phyloP scores from a whole-genome alignment of 2,888 invertebrate species.

The Achlya flavicornis region DNA sequence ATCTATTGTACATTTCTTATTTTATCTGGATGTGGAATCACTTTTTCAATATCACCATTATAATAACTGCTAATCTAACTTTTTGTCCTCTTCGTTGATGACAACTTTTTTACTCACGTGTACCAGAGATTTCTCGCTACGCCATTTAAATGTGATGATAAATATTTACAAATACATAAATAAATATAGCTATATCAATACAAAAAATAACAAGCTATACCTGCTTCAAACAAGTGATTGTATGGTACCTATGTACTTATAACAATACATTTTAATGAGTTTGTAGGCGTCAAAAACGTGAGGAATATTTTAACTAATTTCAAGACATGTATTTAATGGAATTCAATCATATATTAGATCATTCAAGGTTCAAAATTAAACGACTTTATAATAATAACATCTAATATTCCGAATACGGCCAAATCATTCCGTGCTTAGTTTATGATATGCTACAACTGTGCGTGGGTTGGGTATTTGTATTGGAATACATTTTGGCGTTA shows the following conservation, averaged over 20 bases:
- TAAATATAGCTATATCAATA: conserved; percentile 15
- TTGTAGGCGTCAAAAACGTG: conserved; percentile 30
- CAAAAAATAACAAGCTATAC: conserved; percentile 15
- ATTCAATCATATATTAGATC: background rate
- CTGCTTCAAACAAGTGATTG: background rate
- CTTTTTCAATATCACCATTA: no score
- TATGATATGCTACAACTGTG: conserved; percentile 12
- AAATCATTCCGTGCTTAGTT: conserved; percentile 13
- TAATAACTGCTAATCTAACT: no score
- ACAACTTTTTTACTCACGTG: no score
- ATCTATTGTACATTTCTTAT: no score
- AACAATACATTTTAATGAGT: conserved; percentile 34
- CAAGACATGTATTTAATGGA: conserved; percentile 20
- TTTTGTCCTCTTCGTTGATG: no score
- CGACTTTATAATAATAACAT: background rate
- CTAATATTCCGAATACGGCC: conserved; percentile 11
- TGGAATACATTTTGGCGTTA: conserved; percentile 7
- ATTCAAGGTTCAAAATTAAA: conserved; percentile 2
- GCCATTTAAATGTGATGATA: no score
- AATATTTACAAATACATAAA: background rate
- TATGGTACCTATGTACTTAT: conserved; percentile 17
- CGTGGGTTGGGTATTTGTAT: conserved; percentile 9
- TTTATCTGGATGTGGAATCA: no score
- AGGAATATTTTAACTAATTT: conserved; percentile 24
- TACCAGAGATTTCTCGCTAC: no score